These are phyloP conservation scores for Byasa hedistus DNA, from an alignment of 2,888 invertebrate species.

Conservation along the genomic window DNA sequence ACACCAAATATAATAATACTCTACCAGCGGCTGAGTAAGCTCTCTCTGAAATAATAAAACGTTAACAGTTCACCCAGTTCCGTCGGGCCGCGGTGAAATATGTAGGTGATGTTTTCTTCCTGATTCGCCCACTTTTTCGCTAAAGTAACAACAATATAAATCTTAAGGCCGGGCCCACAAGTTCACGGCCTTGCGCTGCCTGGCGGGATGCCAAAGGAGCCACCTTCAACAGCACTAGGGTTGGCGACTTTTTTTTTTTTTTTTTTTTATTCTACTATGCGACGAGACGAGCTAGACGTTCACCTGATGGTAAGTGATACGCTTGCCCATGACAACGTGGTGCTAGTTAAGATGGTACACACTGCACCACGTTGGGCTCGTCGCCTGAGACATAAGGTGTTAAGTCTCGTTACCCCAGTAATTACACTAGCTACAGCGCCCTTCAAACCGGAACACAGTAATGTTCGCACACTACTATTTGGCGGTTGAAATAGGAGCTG, in stretches of 20 bases:
- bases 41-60: slow-evolving; percentile 22
- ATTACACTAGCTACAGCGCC: no score
- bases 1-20: not conserved
- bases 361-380: no score
- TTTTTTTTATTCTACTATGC: no score
- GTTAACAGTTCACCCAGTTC: slow-evolving; percentile 10
- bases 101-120: slow-evolving; percentile 29
- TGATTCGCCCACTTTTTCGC: slow-evolving; percentile 20
- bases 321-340: no score
- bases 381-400: no score
- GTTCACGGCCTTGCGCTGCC: slow-evolving; percentile 30
- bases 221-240: slow-evolving; percentile 11
- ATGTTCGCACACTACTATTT: no score
- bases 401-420: no score
- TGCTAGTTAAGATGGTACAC: no score
- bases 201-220: slow-evolving; percentile 28
- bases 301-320: no score
- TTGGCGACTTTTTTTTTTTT: slow-evolving; percentile 9
- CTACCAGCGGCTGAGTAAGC: not conserved
- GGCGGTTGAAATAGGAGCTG: no score
- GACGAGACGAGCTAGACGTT: no score
- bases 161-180: slow-evolving; percentile 27
- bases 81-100: slow-evolving; percentile 19
- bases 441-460: no score
- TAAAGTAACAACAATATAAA: slow-evolving; percentile 29